phyloP scores from a whole-genome alignment of 2,888 invertebrate species.

The Eupithecia subumbrata region DNA sequence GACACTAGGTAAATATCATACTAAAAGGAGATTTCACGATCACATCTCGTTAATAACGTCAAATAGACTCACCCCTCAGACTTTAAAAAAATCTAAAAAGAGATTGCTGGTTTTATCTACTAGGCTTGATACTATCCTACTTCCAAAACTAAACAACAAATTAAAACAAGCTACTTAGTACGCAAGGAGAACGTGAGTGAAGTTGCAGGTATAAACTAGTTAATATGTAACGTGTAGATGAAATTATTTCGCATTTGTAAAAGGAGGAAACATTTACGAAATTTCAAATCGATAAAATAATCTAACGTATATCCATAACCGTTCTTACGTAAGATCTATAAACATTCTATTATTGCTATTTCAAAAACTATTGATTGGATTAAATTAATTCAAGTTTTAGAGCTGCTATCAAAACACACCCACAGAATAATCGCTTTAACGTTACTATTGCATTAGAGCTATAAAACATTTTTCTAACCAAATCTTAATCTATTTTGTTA shows the following conservation, averaged over 20 bases:
- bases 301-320: not conserved
- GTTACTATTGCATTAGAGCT: not conserved
- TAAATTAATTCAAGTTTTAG: slow-evolving; percentile 9
- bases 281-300: slow-evolving; percentile 12
- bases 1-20: too few species aligned
- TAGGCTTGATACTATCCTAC: too few species aligned
- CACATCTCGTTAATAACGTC: too few species aligned
- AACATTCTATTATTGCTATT: slow-evolving; percentile 13
- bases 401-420: slow-evolving; percentile 10
- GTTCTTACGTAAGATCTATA: slow-evolving; percentile 5
- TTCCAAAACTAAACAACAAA: too few species aligned
- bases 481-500: too few species aligned
- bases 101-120: too few species aligned
- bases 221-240: not conserved
- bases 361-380: slow-evolving; percentile 19
- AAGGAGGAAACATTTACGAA: slow-evolving; percentile 8
- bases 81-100: too few species aligned
- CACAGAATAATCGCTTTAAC: not conserved
- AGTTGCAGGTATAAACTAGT: not conserved
- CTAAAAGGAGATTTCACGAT: too few species aligned
- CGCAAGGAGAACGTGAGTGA: not conserved
- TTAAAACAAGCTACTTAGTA: not conserved
- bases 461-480: too few species aligned
- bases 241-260: slow-evolving; percentile 5
- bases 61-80: too few species aligned